These are phyloP conservation scores for Chorisops tibialis DNA, from an alignment of 2,888 invertebrate species.

Conservation along the genomic window DNA sequence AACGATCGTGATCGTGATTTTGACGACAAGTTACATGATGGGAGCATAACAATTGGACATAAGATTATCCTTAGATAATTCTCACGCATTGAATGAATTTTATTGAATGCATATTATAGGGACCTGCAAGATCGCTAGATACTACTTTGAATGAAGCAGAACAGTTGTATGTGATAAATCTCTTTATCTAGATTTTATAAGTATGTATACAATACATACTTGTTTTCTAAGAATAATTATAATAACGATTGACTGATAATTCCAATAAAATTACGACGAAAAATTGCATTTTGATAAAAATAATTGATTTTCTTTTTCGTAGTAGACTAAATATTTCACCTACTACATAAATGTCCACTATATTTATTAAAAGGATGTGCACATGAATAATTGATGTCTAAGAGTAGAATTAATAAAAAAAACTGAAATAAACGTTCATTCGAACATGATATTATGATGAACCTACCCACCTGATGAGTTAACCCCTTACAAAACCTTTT, in stretches of 20 bases:
- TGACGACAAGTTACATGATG: conserved; percentile 8
- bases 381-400: conserved; percentile 21
- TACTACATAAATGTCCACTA: background rate
- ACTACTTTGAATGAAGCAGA: too few relatives aligned
- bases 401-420: conserved; percentile 5
- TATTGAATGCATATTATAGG: too few relatives aligned
- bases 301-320: too few relatives aligned
- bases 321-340: too few relatives aligned
- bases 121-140: too few relatives aligned
- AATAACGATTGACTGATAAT: too few relatives aligned
- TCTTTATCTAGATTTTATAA: too few relatives aligned
- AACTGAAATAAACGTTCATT: background rate
- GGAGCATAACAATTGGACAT: background rate
- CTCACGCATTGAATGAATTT: conserved; percentile 1
- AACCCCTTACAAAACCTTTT: conserved; percentile 14
- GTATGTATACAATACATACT: too few relatives aligned
- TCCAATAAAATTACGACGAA: too few relatives aligned
- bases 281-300: too few relatives aligned
- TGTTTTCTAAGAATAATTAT: too few relatives aligned
- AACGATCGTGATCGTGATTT: conserved; percentile 13
- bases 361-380: conserved; percentile 20
- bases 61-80: conserved; percentile 5
- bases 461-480: conserved; percentile 19
- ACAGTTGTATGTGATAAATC: too few relatives aligned
- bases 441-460: conserved; percentile 2